These are phyloP conservation scores for Andrena haemorrhoa DNA, from an alignment of 2,888 invertebrate genomes.

Conservation along the genomic window DNA sequence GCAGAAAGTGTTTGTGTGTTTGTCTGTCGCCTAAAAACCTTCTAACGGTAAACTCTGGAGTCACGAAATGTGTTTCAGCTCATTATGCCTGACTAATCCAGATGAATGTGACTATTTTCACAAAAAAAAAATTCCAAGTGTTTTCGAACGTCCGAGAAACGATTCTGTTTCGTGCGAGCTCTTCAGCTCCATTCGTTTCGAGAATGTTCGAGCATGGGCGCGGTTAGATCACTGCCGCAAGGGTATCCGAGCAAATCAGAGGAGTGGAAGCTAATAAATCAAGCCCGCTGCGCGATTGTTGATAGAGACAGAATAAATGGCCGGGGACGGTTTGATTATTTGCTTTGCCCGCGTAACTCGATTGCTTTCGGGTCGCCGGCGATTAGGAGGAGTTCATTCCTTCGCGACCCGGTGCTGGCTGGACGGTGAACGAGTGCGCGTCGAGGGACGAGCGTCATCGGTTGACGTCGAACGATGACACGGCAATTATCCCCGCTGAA, in stretches of 20 bases:
- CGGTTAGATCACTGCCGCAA: neutral
- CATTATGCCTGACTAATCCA: neutral
- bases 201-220: neutral
- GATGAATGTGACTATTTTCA: neutral
- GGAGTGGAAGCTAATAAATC: constrained; percentile 43
- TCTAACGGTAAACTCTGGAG: no score
- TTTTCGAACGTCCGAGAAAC: no score
- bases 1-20: no score
- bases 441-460: constrained; percentile 58
- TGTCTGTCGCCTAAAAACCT: no score
- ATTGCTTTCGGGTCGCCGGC: constrained; percentile 35
- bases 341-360: constrained; percentile 44
- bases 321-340: constrained; percentile 35
- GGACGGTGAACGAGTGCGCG: constrained; percentile 5
- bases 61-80: no score
- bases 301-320: constrained; percentile 43
- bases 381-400: constrained; percentile 45
- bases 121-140: neutral
- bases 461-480: constrained; percentile 70
- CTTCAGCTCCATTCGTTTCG: no score
- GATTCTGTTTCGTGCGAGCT: no score
- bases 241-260: constrained; percentile 25
- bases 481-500: constrained; percentile 59
- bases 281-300: constrained; percentile 28
- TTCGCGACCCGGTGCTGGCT: neutral